phyloP scores from a whole-genome alignment of 2,113 vertebrate species.

The Mesoclemmys tuberculata region DNA sequence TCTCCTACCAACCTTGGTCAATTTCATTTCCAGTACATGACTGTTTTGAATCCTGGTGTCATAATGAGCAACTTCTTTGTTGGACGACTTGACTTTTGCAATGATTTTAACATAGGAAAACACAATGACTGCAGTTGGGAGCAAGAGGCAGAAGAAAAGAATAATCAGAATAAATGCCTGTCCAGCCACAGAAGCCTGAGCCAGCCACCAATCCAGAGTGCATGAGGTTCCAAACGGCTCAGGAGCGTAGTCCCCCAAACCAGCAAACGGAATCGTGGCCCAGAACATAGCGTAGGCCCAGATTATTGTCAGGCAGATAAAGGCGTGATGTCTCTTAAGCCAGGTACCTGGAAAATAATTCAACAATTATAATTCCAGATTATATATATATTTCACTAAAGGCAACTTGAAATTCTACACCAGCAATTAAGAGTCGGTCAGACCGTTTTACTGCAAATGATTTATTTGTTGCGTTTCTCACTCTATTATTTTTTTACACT shows the following conservation, averaged over 20 bases:
- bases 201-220: slow-evolving; percentile 96
- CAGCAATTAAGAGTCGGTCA: not conserved
- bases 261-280: slow-evolving; percentile 93
- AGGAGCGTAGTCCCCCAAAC: slow-evolving; percentile 91
- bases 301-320: slow-evolving; percentile 85
- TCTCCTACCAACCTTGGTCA: slow-evolving; percentile 88
- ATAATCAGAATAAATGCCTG: slow-evolving; percentile 92
- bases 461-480: not conserved
- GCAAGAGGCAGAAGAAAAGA: slow-evolving; percentile 93
- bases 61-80: slow-evolving; percentile 89
- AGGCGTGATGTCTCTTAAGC: slow-evolving; percentile 91
- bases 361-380: not conserved
- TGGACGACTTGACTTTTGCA: slow-evolving; percentile 92
- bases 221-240: slow-evolving; percentile 97
- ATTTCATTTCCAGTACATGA: slow-evolving; percentile 91
- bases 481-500: not conserved
- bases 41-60: slow-evolving; percentile 88
- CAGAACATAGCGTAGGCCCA: slow-evolving; percentile 93
- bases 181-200: slow-evolving; percentile 88
- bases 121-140: slow-evolving; percentile 90
- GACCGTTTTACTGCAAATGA: not conserved
- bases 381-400: not conserved
- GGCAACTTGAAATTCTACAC: rapidly evolving
- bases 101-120: slow-evolving; percentile 95
- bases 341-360: slow-evolving; percentile 85